Conservation (phyloP, 2,797 vertebrate genomes). For the Lateolabrax maculatus region DNA sequence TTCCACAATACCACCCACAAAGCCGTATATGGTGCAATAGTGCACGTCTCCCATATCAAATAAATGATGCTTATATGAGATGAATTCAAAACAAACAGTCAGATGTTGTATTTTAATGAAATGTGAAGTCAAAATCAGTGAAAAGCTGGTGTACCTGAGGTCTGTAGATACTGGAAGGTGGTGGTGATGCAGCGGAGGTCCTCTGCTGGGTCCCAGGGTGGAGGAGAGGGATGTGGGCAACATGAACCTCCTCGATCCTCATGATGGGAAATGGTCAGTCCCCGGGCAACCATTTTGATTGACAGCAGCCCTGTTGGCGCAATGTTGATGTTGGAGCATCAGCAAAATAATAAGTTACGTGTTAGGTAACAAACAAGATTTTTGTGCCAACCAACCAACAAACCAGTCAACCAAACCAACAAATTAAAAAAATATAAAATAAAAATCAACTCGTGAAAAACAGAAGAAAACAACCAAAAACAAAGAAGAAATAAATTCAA, state of each 20-base stretch:
- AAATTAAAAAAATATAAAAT: not conserved
- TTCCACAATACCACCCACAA: not conserved
- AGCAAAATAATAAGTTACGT: not conserved
- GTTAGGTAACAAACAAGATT: too few relatives aligned
- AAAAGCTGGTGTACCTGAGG: constrained; percentile 86
- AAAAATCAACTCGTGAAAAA: not conserved
- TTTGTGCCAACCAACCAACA: constrained; percentile 7
- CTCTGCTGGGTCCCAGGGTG: constrained; percentile 87
- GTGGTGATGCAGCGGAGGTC: constrained; percentile 91
- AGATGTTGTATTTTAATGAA: not conserved
- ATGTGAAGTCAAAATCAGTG: not conserved
- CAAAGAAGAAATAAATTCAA: not conserved
- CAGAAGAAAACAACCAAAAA: not conserved
- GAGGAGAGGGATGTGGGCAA: constrained; percentile 42
- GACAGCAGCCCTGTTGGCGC: constrained; percentile 36
- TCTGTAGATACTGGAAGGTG: constrained; percentile 92
- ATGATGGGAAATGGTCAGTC: constrained; percentile 59
- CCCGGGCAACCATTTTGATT: constrained; percentile 74
- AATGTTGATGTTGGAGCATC: constrained; percentile 11
- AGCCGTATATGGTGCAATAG: too few relatives aligned
- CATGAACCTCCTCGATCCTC: constrained; percentile 52
- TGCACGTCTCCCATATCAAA: not conserved
- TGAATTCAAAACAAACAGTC: not conserved
- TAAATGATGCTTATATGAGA: not conserved
- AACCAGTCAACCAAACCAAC: not conserved